A percentile compares a stretch with the other conserved stretches of the same genome.
Evolutionary conservation across 2,888 invertebrate genomes (phyloP).

Genomic region (Saturnia japonica): DNA sequence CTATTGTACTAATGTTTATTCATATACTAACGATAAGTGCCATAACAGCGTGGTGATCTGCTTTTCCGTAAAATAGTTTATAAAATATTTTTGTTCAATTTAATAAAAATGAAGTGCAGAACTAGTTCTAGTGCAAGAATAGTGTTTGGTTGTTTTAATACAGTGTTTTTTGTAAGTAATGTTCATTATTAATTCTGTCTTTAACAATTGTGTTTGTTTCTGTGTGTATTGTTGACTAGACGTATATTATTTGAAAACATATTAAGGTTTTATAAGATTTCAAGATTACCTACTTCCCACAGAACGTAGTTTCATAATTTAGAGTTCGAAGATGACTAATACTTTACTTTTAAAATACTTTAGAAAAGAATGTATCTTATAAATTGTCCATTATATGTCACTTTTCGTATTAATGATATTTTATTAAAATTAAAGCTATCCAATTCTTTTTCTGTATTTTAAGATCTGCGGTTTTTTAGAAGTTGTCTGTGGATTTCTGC

Average conservation of each 20-base stretch:
- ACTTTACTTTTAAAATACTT: too few species aligned
- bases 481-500: conserved; percentile 86
- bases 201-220: neutral
- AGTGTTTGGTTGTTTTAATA: conserved; percentile 85
- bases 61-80: conserved; percentile 19
- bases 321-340: neutral
- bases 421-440: neutral
- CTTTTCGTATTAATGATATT: too few species aligned
- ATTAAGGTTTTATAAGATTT: neutral
- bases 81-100: conserved; percentile 18
- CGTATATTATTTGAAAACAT: neutral
- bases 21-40: conserved; percentile 45
- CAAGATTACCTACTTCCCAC: neutral
- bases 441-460: conserved; percentile 31
- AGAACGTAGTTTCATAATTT: neutral
- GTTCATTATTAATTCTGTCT: neutral
- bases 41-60: conserved; percentile 45
- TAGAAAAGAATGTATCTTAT: too few species aligned
- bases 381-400: neutral
- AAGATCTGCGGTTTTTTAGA: conserved; percentile 88
- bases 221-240: neutral
- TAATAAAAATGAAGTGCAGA: conserved; percentile 57
- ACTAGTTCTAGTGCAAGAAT: conserved; percentile 82
- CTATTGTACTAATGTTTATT: conserved; percentile 67
- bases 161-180: conserved; percentile 83